phyloP scores from a whole-genome alignment of 2,113 vertebrate species.

The Lepus timidus region DNA sequence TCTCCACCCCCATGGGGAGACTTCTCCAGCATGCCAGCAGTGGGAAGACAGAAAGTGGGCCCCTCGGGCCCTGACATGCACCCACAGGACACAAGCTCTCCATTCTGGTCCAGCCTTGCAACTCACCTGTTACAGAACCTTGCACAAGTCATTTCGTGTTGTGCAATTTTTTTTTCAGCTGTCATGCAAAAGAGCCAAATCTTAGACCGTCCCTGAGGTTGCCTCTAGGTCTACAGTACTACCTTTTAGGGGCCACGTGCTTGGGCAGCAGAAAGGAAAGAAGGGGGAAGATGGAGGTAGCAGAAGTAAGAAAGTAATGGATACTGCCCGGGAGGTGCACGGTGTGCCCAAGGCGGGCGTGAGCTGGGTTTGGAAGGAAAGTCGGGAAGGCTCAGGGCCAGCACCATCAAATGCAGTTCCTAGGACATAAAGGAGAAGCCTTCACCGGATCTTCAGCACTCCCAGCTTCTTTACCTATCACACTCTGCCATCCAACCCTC shows the following conservation, averaged over 20 bases:
- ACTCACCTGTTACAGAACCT: not conserved
- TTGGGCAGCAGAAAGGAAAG: not conserved
- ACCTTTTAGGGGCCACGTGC: not conserved
- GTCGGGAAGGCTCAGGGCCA: not conserved
- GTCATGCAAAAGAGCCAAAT: not conserved
- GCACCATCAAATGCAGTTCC: not conserved
- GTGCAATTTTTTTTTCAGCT: not conserved
- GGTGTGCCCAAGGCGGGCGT: too few species aligned
- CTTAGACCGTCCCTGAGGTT: not conserved
- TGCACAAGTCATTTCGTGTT: not conserved
- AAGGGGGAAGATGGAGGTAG: not conserved
- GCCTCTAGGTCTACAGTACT: not conserved
- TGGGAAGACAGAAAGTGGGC: too few species aligned
- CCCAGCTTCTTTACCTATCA: not conserved
- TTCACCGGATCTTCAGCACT: not conserved
- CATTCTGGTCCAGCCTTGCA: not conserved
- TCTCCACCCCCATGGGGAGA: not conserved
- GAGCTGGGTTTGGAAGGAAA: not conserved
- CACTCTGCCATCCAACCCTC: not conserved
- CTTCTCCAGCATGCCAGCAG: not conserved
- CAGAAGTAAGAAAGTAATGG: not conserved
- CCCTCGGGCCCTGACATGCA: not conserved
- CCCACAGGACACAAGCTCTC: not conserved
- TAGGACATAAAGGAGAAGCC: slow-evolving; percentile 14
- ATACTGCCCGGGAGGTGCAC: not conserved